Evolutionary conservation across 2,888 invertebrate species (phyloP).

Genomic region (Strigamia crassipes): DNA sequence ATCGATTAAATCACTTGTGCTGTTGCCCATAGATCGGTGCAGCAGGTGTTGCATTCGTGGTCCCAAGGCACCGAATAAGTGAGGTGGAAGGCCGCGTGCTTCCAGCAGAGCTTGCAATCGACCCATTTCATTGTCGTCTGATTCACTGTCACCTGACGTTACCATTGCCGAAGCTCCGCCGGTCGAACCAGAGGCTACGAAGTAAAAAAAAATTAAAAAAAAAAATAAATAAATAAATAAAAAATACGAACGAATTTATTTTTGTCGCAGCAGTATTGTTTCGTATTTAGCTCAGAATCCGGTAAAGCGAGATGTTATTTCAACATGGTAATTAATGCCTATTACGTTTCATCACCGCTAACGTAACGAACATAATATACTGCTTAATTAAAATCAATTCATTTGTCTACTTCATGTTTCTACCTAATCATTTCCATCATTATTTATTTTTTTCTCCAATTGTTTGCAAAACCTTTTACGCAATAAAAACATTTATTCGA

Average conservation of each 20-base stretch:
- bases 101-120: conserved; percentile 91
- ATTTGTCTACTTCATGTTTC: neutral
- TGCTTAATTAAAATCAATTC: neutral
- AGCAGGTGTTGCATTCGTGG: conserved; percentile 95
- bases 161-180: conserved; percentile 52
- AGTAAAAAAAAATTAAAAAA: conserved; percentile 43
- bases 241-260: neutral
- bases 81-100: conserved; percentile 93
- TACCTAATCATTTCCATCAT: neutral
- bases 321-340: neutral
- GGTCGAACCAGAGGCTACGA: conserved; percentile 49
- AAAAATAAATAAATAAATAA: neutral
- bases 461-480: neutral
- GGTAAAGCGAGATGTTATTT: conserved; percentile 27
- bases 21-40: conserved; percentile 90
- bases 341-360: neutral
- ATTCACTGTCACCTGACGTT: conserved; percentile 62
- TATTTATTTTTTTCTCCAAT: neutral
- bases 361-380: neutral
- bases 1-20: conserved; percentile 66
- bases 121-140: conserved; percentile 94
- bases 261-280: too few species aligned
- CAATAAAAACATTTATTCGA: neutral
- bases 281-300: conserved; percentile 4
- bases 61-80: conserved; percentile 91